Base-by-base conservation (phyloP, 37 sponge, comb jelly and placozoan species). In the Spongilla lacustris region DNA sequence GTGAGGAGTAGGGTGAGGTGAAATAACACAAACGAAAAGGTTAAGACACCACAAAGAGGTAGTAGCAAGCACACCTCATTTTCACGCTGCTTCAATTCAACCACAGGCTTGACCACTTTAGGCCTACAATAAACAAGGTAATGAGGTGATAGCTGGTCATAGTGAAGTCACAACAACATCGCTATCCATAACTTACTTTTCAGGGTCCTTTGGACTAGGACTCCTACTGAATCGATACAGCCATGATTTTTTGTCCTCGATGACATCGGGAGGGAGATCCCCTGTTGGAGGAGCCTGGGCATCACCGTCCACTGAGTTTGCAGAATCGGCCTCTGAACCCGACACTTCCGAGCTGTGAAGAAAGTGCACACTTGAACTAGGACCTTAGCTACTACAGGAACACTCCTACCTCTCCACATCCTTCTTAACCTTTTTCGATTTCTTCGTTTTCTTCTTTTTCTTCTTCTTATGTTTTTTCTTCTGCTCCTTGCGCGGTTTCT, bases 171-270 rank as follows among this genome's bases (percentile, higher is more conserved):
- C 8, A 46, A 46, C 46, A 46, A 46, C 58, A 0, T 0, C 38
- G 29, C 12, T 22, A 41, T 4, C 10, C 33, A 21, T 72, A 10
- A 33, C 14, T 71, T 27, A 23, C 25, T 38, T 72, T 36, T 68
- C 83, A 32, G 17, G 13, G 83, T 73, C 22, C 8, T 27, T 82
- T 74, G 87, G 87, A 36, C 67, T 75, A 22, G 94, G 94, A 48
- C 87, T 94, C 69, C 76, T 85, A 34, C 94, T 94, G 35, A 23
- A 24, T 13, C 94, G 71, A 69, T 77, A 87, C 36, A 94, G 85
- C 91, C 91, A 94, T 1, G 94, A 94, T 5, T 19, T 46, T 21
- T 36, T 38, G 49, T 71, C 66, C 1, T 76, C 35, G 19, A 49
- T 50, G 27, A 86, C 73, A 5, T 82, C 81, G 1, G 89, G 87